phyloP scores from a whole-genome alignment of 1,140 invertebrate genomes.

The Drosophila melanica region DNA sequence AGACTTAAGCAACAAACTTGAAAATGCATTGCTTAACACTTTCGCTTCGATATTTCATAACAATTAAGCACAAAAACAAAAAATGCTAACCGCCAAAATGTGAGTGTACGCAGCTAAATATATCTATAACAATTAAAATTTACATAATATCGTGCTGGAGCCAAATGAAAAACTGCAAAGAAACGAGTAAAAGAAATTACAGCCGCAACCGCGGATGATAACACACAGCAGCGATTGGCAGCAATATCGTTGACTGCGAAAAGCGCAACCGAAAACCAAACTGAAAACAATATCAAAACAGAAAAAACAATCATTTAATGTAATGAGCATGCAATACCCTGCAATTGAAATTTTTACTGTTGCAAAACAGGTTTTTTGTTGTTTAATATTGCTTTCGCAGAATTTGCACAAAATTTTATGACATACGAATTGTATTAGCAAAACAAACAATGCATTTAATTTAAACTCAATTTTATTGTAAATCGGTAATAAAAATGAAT shows the following conservation, averaged over 20 bases:
- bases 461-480: no score
- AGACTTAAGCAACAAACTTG: constrained; percentile 72
- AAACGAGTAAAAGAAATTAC: constrained; percentile 23
- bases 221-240: constrained; percentile 13
- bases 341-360: not conserved
- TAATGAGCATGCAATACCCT: constrained; percentile 21
- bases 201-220: constrained; percentile 18
- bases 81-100: constrained; percentile 22
- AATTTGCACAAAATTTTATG: no score
- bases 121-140: constrained; percentile 56
- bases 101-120: constrained; percentile 36
- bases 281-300: constrained; percentile 26
- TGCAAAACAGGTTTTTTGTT: no score
- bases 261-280: constrained; percentile 39
- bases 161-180: constrained; percentile 47
- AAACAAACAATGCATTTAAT: no score
- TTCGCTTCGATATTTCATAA: constrained; percentile 32
- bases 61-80: constrained; percentile 8
- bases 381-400: no score
- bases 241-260: constrained; percentile 47
- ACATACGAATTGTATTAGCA: no score
- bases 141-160: constrained; percentile 48
- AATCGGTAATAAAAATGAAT: no score
- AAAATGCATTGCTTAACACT: constrained; percentile 17
- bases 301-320: not conserved